Evolutionary conservation across 1,140 invertebrate genomes (phyloP), one percentile per base, ranked within the genome.

Genomic region (Teleogryllus occipitalis): DNA sequence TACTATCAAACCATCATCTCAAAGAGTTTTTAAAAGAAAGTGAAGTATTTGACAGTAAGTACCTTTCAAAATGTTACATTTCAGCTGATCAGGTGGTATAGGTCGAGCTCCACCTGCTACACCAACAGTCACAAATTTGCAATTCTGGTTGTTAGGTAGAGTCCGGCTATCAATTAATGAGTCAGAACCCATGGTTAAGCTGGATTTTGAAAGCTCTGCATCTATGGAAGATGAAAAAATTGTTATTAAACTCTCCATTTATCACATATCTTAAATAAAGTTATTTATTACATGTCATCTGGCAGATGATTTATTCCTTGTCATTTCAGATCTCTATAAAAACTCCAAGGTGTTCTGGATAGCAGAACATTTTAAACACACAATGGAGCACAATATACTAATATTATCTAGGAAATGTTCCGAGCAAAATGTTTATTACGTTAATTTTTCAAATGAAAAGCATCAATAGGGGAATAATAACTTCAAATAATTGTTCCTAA

Each of bases 31-130:
- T 5, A 39, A 39, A 39, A 39, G 27, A 1, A 39, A 39, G 27
- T 39, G 27, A 39, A 39, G 27, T 2, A 5, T 39, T 39, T 5
- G 1, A 39, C 27, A 2, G 27, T 5, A 39, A 75, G 88, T 89
- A 88, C 93, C 95, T 90, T 98, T 98, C 49, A 97, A 87, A 85
- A 98, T 97, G 88, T 98, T 98, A 86, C 96, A 97, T 87, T 98
- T 98, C 75, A 97, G 90, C 83, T 96, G 93, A 80, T 96, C 95
- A 3, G 94, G 93, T 54, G 95, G 95, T 54, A 97, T 88, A 14
- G 91, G 91, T 82, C 91, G 90, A 47, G 89, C 89, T 27, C 73
- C 47, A 65, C 47, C 48, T 39, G 75, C 46, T 8, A 15, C 49
- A 8, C 49, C 79, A 21, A 48, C 14, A 65, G 54, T 65, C 54